These are phyloP conservation scores for Oxycera nigricornis DNA, from an alignment of 2,888 invertebrate species.

Conservation along the genomic window DNA sequence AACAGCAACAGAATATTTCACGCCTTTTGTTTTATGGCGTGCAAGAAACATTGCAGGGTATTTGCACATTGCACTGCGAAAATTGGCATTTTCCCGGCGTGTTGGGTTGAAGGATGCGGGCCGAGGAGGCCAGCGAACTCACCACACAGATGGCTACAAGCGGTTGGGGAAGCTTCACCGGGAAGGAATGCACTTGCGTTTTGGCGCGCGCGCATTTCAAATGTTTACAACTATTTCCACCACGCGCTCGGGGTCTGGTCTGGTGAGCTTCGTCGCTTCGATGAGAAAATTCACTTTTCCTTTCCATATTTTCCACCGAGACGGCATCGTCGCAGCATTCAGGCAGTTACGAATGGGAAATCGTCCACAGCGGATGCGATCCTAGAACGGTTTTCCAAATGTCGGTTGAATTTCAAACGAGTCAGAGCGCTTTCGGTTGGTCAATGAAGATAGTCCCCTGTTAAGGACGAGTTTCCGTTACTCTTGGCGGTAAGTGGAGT, in stretches of 20 bases:
- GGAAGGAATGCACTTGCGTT: neutral
- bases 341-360: conserved; percentile 23
- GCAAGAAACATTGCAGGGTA: neutral
- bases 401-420: conserved; percentile 1
- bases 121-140: too few relatives aligned
- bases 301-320: conserved; percentile 7
- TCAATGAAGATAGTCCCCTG: too few relatives aligned
- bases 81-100: neutral
- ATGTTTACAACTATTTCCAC: conserved; percentile 34
- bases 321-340: neutral
- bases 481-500: too few relatives aligned
- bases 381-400: neutral
- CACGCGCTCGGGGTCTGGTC: neutral
- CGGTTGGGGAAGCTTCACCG: neutral
- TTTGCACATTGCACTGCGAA: neutral
- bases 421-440: too few relatives aligned
- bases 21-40: neutral
- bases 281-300: conserved; percentile 30
- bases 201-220: neutral
- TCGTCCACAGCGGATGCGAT: conserved; percentile 14
- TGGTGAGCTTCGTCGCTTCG: neutral
- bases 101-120: too few relatives aligned
- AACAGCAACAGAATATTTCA: neutral
- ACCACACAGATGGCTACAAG: neutral
- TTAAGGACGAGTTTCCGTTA: too few relatives aligned